A percentile compares a stretch with the other conserved stretches of the same genome.
Conservation (phyloP, 2,888 invertebrate genomes). For the Coelopa pilipes region DNA sequence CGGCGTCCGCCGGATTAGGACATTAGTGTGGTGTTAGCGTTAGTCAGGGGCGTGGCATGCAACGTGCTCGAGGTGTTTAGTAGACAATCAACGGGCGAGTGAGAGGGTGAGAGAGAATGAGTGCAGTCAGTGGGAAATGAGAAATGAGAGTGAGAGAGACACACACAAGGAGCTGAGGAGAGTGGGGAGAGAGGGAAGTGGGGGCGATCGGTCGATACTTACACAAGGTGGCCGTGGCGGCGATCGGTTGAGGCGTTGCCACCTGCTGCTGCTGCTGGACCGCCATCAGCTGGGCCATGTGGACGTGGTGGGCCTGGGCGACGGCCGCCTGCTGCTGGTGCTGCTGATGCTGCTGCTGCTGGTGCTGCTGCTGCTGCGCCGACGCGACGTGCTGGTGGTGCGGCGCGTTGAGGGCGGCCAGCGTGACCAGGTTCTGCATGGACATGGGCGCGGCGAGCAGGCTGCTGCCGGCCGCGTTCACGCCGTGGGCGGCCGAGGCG, state of each 20-base stretch:
- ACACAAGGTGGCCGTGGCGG: conserved; percentile 65
- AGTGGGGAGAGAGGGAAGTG: not conserved
- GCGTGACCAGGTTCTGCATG: conserved; percentile 90
- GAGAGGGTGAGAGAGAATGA: conserved; percentile 13
- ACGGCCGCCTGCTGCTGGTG: conserved; percentile 40
- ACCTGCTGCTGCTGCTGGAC: conserved; percentile 68
- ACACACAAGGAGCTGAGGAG: not conserved
- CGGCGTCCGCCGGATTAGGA: not conserved
- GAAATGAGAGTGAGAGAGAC: too few relatives aligned
- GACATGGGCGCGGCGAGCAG: conserved; percentile 76
- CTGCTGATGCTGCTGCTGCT: conserved; percentile 42
- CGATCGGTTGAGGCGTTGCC: conserved; percentile 50
- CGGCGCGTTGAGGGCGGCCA: conserved; percentile 67
- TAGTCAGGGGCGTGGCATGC: conserved; percentile 9
- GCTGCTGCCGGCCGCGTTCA: conserved; percentile 63
- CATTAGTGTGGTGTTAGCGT: not conserved
- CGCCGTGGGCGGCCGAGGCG: conserved; percentile 32
- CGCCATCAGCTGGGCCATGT: conserved; percentile 68
- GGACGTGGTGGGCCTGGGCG: conserved; percentile 46
- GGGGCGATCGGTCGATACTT: conserved; percentile 53
- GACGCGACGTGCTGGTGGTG: conserved; percentile 63
- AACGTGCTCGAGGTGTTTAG: conserved; percentile 28
- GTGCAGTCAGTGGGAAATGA: too few relatives aligned
- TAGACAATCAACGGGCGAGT: not conserved
- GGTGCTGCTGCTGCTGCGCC: conserved; percentile 47